Evolutionary conservation across 2,113 vertebrate species (phyloP).

Genomic region (Thomomys bottae): DNA sequence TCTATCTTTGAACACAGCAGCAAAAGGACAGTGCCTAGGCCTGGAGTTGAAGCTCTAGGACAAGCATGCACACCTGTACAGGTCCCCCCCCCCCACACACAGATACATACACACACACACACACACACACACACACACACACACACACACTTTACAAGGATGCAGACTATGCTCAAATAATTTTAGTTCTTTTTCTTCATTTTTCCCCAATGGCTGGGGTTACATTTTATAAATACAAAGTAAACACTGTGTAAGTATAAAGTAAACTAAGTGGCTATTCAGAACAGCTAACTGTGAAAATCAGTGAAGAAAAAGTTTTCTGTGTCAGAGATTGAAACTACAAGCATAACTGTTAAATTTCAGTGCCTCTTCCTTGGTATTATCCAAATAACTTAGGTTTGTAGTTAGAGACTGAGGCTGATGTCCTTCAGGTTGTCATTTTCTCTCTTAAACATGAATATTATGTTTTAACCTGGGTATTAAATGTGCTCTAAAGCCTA

Average conservation of each 20-base stretch:
- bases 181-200: not conserved
- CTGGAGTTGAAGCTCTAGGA: too few relatives aligned
- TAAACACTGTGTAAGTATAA: not conserved
- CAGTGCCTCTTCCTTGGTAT: not conserved
- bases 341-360: not conserved
- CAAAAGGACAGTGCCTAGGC: too few relatives aligned
- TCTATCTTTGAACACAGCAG: too few relatives aligned
- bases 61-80: too few relatives aligned
- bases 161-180: not conserved
- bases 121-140: too few relatives aligned
- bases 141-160: not conserved
- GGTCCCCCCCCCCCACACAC: too few relatives aligned
- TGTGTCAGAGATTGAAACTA: not conserved
- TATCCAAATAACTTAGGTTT: not conserved
- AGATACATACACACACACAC: too few relatives aligned
- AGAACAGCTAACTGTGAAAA: not conserved
- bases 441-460: constrained; percentile 52
- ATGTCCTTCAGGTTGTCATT: constrained; percentile 45
- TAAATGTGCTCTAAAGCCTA: constrained; percentile 65
- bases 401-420: not conserved
- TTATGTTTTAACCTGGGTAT: constrained; percentile 42
- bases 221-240: not conserved
- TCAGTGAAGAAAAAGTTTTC: not conserved
- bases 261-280: not conserved
- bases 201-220: not conserved